phyloP scores from a whole-genome alignment of 2,113 vertebrate species.

The Talpa occidentalis region DNA sequence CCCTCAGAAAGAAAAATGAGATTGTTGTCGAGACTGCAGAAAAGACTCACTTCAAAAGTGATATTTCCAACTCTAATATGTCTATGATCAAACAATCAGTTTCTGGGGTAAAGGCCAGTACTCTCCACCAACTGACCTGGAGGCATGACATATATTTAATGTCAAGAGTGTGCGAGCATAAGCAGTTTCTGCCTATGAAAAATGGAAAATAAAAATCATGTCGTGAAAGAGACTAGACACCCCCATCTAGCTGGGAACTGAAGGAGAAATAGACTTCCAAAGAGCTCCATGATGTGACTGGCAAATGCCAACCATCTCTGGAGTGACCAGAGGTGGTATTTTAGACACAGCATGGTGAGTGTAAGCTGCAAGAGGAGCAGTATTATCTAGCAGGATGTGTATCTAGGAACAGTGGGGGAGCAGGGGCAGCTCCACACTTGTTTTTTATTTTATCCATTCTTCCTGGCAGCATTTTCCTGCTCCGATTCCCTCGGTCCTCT shows the following conservation, averaged over 20 bases:
- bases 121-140: constrained; percentile 46
- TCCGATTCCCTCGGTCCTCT: neutral
- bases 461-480: neutral
- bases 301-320: neutral
- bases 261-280: neutral
- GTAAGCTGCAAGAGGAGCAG: neutral
- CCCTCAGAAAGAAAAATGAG: constrained; percentile 69
- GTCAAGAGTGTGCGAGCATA: constrained; percentile 6
- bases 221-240: neutral
- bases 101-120: constrained; percentile 64
- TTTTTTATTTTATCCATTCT: neutral
- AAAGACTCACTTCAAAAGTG: constrained; percentile 62
- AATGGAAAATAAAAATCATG: neutral
- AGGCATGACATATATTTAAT: constrained; percentile 36
- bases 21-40: neutral
- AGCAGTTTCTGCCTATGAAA: constrained; percentile 33
- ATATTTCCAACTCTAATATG: constrained; percentile 70
- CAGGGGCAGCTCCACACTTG: neutral
- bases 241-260: neutral
- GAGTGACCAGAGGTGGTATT: neutral
- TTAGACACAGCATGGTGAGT: neutral
- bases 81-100: constrained; percentile 71
- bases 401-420: neutral
- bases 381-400: neutral
- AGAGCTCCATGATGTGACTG: neutral